Evolutionary conservation across 2,113 vertebrate species (phyloP), one percentile per base, ranked within the genome.

Genomic region (Eira barbara): DNA sequence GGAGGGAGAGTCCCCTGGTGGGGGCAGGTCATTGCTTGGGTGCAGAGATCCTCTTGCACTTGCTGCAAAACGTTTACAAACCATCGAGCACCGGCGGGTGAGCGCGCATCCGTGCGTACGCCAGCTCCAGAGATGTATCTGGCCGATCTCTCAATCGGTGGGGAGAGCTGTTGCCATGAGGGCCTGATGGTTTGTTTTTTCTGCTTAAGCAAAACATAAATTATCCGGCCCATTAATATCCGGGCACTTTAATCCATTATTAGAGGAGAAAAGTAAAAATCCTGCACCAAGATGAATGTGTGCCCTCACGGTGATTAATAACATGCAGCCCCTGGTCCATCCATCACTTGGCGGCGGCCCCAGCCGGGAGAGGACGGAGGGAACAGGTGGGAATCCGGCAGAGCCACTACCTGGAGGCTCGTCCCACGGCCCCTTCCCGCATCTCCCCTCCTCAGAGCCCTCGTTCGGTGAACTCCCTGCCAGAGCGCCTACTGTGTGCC

Each of bases 201-300:
- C 97, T 83, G 81, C 93, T 97, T 98, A 97, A 98, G 93, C 91
- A 98, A 98, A 98, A 94, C 0, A 2, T 98, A 95, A 92, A 88
- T 98, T 98, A 98, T 97, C 98, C 97, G 97, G 97, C 83, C 80
- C 89, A 98, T 98, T 98, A 98, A 96, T 98, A 97, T 94, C 84
- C 71, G 29, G 96, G 97, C 36, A 52, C 96, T 98, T 97, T 97
- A 97, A 97, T 98, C 92, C 0, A 0, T 89, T 89, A 97, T 98
- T 83, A 92, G 96, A 97, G 92, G 36, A 97, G 97, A 96, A 98
- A 98, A 98, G 97, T 92, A 97, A 93, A 98, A 98, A 97, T 96
- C 76, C 57, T 95, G 91, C 98, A 78, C 80, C 49, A 97, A 98
- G 98, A 98, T 97, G 96, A 98, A 95, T 98, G 97, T 95, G 97